Evolutionary conservation across 2,113 vertebrate genomes (phyloP).

Genomic region (Gnathonemus longibarbis): DNA sequence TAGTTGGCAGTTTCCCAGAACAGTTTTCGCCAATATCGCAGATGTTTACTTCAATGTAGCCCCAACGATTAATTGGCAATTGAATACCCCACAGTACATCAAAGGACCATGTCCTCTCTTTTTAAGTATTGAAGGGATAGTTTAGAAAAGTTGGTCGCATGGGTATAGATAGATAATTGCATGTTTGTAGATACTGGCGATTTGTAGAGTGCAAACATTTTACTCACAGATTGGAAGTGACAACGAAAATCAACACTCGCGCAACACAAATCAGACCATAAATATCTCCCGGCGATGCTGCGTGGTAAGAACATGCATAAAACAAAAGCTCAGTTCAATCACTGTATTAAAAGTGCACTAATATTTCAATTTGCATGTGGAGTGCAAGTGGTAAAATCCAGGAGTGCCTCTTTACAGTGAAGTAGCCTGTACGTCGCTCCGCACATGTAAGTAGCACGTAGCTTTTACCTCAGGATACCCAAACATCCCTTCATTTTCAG

Average conservation of each 20-base stretch:
- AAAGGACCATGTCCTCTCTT: background rate
- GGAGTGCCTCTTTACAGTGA: background rate
- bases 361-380: background rate
- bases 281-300: background rate
- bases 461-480: background rate
- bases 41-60: background rate
- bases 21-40: background rate
- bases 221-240: conserved; percentile 1
- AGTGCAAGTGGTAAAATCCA: background rate
- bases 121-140: background rate
- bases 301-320: background rate
- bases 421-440: background rate
- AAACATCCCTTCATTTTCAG: background rate
- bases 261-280: background rate
- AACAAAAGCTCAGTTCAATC: background rate
- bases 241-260: background rate
- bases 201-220: background rate
- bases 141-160: background rate
- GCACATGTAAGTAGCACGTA: background rate
- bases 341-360: background rate
- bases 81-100: background rate
- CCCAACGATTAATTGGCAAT: background rate
- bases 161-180: background rate
- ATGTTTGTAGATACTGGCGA: background rate
- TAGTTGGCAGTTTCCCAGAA: background rate